Base-by-base conservation (phyloP, 2,888 invertebrate species). In the Epistrophe eligans region DNA sequence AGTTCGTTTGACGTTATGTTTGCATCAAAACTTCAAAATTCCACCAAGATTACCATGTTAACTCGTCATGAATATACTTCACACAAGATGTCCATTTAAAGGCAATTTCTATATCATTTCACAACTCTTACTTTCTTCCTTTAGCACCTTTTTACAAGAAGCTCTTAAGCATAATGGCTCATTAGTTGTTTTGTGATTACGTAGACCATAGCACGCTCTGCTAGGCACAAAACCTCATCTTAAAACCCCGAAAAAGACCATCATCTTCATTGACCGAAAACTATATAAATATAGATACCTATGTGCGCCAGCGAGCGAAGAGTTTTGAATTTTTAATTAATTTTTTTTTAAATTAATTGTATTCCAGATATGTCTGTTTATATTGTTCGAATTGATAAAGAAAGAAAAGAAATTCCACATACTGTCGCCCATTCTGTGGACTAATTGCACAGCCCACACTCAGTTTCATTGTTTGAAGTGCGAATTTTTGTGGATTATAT, bases 81-180 rank as follows among this genome's bases (percentile, higher is more conserved):
- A 19, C 11, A 10, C 50, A 13, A 24, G 40, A 13, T 15, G 48
- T 43, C 76, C 71, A 40, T 66, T 71, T 60, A 60, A 48, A 55
- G 50, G 17, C 60, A 48, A 60, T 66, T 76, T 84, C 80, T 80
- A 72, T n/a, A 52, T 10, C 9, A 84, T 72, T 84, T 84, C 71
- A 80, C 84, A 52, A 52, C 73, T 82, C 81, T 85, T 57, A 85
- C 85, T 85, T 85, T 85, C 85, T 85, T 85, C 85, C 85, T 74
- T 81, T 77, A 66, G 77, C 85, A 85, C 81, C 85, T 80, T 77
- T 72, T 72, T 67, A 72, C 35, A 66, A 84, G 76, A 66, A 60
- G 64, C 74, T 76, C 74, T 76, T 71, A 71, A 76, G 50, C 64
- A 71, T 76, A 84, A 84, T 84, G 76, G 84, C 80, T 84, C 84